Conservation (phyloP, 2,113 vertebrate genomes). For the Gracilinanus agilis region DNA sequence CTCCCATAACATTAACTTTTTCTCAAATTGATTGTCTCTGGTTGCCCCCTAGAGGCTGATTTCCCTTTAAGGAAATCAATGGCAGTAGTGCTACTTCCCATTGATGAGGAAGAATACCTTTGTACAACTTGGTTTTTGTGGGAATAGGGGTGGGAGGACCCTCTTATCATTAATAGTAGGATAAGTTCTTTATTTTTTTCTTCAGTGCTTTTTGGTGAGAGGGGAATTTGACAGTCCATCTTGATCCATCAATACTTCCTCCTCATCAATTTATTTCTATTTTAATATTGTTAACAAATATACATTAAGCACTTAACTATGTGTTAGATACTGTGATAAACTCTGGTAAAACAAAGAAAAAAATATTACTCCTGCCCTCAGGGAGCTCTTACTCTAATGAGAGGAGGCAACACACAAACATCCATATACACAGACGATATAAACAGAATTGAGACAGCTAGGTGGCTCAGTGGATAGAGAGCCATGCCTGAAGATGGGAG, state of each 20-base stretch:
- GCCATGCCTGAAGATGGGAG: too few species aligned
- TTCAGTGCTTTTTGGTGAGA: neutral
- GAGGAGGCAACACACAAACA: neutral
- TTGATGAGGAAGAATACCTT: neutral
- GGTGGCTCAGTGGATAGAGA: too few species aligned
- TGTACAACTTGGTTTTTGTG: neutral
- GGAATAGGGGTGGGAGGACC: neutral
- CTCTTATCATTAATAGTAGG: neutral
- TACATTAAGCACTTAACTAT: neutral
- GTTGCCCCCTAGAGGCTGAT: neutral
- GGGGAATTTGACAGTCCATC: neutral
- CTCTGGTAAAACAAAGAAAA: neutral
- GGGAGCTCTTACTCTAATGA: neutral
- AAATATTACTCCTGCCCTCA: neutral
- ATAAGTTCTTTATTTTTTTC: neutral
- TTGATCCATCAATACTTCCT: neutral
- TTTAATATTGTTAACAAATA: neutral
- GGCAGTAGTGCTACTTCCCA: neutral
- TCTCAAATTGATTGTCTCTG: neutral
- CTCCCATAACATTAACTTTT: neutral
- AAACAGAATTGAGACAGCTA: neutral
- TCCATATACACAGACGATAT: neutral
- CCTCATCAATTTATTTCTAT: neutral
- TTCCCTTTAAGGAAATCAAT: neutral
- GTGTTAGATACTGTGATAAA: neutral